A percentile compares a stretch with the other conserved stretches of the same genome.
These are phyloP conservation scores for Tuberolachnus salignus DNA, from an alignment of 2,888 invertebrate genomes.

Conservation along the genomic window DNA sequence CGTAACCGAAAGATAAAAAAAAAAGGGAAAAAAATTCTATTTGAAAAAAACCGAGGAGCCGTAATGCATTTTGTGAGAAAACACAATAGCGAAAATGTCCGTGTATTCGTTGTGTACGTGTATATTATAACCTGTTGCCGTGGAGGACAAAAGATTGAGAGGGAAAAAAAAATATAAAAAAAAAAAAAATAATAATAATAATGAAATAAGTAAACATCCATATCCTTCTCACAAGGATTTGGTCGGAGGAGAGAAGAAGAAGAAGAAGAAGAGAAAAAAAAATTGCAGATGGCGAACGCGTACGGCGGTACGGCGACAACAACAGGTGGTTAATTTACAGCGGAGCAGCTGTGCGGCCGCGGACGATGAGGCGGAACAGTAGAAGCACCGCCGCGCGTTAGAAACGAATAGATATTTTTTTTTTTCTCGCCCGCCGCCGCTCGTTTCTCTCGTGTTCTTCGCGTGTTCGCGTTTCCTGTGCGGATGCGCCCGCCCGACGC, in stretches of 20 bases:
- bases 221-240: conserved; percentile 42
- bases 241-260: conserved; percentile 18
- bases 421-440: conserved; percentile 25
- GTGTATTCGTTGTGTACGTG: background rate
- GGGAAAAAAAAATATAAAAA: background rate
- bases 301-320: background rate
- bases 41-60: background rate
- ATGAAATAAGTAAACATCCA: conserved; percentile 46
- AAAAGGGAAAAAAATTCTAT: background rate
- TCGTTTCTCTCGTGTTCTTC: background rate
- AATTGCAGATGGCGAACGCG: conserved; percentile 50
- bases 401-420: conserved; percentile 14
- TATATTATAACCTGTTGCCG: conserved; percentile 38
- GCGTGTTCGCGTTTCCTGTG: conserved; percentile 36
- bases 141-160: conserved; percentile 16
- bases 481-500: conserved; percentile 1
- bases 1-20: conserved; percentile 5
- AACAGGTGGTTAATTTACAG: conserved; percentile 55
- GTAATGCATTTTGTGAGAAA: conserved; percentile 25
- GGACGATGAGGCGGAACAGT: background rate
- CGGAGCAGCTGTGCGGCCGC: conserved; percentile 20
- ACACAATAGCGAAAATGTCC: conserved; percentile 41
- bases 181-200: too few relatives aligned
- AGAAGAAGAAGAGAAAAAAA: conserved; percentile 32
- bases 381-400: too few relatives aligned